phyloP scores from a whole-genome alignment of 2,888 invertebrate species.

The Muschampia plurimacula region DNA sequence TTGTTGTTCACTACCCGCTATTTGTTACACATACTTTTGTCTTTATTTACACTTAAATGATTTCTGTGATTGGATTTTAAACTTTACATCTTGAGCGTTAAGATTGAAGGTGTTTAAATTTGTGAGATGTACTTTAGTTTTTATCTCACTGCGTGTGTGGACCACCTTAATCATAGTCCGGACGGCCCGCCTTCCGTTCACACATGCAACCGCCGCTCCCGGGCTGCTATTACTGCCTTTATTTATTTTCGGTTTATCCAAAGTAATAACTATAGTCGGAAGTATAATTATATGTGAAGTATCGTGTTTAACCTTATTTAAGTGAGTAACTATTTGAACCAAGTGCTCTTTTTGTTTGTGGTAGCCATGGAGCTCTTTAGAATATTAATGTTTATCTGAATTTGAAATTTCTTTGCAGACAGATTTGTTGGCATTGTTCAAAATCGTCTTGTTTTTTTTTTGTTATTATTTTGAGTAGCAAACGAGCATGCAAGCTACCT shows the following conservation, averaged over 20 bases:
- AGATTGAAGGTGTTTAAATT: slow-evolving; percentile 7
- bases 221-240: slow-evolving; percentile 36
- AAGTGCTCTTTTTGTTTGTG: slow-evolving; percentile 6
- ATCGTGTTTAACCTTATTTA: slow-evolving; percentile 35
- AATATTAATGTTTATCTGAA: slow-evolving; percentile 14
- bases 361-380: slow-evolving; percentile 2
- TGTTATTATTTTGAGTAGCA: too few species aligned
- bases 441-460: too few species aligned
- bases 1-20: slow-evolving; percentile 33
- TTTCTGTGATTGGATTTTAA: not conserved
- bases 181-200: slow-evolving; percentile 37
- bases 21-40: slow-evolving; percentile 29
- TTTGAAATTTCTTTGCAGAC: slow-evolving; percentile 16
- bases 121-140: slow-evolving; percentile 27
- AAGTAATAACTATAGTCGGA: slow-evolving; percentile 34
- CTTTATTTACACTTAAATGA: slow-evolving; percentile 30
- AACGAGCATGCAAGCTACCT: too few species aligned
- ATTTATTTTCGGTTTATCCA: slow-evolving; percentile 28
- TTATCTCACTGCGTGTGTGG: slow-evolving; percentile 35
- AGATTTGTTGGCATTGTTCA: slow-evolving; percentile 24
- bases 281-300: slow-evolving; percentile 34
- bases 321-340: slow-evolving; percentile 16
- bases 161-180: slow-evolving; percentile 38
- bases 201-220: slow-evolving; percentile 35
- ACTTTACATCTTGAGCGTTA: slow-evolving; percentile 6